Conservation (phyloP, 2,113 vertebrate species). For the Neopipo cinnamomea region DNA sequence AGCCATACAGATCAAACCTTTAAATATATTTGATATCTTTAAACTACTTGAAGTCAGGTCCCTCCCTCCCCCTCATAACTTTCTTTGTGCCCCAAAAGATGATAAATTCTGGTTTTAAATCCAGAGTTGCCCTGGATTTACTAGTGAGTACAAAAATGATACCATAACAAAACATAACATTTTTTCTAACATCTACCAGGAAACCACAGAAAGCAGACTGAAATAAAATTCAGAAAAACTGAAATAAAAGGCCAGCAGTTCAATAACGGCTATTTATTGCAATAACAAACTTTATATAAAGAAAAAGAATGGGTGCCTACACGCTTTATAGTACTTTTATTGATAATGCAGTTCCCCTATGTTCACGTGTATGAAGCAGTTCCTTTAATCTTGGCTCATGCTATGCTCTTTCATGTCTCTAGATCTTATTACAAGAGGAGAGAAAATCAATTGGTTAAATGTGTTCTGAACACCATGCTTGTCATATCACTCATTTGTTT, state of each 20-base stretch:
- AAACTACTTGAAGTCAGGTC: background rate
- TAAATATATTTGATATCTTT: background rate
- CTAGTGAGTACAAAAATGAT: background rate
- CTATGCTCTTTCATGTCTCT: slow-evolving; percentile 84
- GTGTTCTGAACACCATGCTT: slow-evolving; percentile 87
- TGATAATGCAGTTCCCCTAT: slow-evolving; percentile 54
- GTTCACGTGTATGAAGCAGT: slow-evolving; percentile 57
- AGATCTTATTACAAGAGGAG: slow-evolving; percentile 93
- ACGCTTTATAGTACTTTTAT: slow-evolving; percentile 70
- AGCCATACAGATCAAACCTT: background rate
- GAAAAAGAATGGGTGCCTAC: slow-evolving; percentile 66
- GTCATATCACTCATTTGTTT: slow-evolving; percentile 99
- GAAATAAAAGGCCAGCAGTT: slow-evolving; percentile 65
- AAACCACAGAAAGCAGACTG: background rate
- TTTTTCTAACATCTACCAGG: background rate
- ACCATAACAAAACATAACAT: background rate
- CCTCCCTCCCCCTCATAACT: background rate
- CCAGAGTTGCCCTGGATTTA: background rate
- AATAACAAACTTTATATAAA: slow-evolving; percentile 80
- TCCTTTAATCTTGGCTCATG: slow-evolving; percentile 74
- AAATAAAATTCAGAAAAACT: slow-evolving; percentile 44
- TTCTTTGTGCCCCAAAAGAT: background rate
- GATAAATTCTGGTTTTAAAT: background rate
- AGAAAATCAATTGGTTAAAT: slow-evolving; percentile 98
- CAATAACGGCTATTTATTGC: slow-evolving; percentile 79